phyloP scores from a whole-genome alignment of 2,888 invertebrate species.

The Patella pellucida region DNA sequence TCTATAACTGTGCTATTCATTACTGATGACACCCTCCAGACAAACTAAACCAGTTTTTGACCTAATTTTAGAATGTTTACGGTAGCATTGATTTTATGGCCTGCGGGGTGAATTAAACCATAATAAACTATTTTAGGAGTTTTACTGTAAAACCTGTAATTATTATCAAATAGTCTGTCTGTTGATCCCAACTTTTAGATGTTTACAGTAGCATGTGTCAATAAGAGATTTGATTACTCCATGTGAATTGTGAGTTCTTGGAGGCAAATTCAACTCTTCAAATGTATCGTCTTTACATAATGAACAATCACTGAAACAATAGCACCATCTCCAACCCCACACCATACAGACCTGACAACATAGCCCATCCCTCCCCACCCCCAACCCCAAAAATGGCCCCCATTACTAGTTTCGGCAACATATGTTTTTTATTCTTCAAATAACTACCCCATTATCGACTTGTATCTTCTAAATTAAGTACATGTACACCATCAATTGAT shows the following conservation, averaged over 20 bases:
- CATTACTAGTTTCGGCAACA: too few species aligned
- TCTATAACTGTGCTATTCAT: not conserved
- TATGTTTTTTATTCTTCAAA: too few species aligned
- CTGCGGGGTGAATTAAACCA: not conserved
- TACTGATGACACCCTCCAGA: not conserved
- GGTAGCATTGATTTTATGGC: conserved; percentile 1
- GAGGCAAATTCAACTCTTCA: conserved; percentile 5
- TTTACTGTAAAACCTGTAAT: not conserved
- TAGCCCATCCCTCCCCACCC: too few species aligned
- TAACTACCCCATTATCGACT: too few species aligned
- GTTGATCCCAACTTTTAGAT: not conserved
- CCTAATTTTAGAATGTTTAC: conserved; percentile 5
- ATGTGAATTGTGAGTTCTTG: not conserved
- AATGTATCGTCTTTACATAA: too few species aligned
- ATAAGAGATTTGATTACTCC: conserved; percentile 1
- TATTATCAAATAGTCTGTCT: not conserved
- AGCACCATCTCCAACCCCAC: too few species aligned
- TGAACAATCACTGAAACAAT: too few species aligned
- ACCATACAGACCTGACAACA: too few species aligned
- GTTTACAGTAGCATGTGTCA: conserved; percentile 7
- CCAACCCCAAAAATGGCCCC: too few species aligned
- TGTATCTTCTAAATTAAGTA: too few species aligned
- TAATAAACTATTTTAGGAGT: not conserved
- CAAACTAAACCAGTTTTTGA: not conserved
- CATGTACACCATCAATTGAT: too few species aligned